Percentiles rank a stretch among this genome's conserved stretches.
These are phyloP conservation scores for Eumerus sabulonum DNA, from an alignment of 2,888 invertebrate species.

Conservation along the genomic window DNA sequence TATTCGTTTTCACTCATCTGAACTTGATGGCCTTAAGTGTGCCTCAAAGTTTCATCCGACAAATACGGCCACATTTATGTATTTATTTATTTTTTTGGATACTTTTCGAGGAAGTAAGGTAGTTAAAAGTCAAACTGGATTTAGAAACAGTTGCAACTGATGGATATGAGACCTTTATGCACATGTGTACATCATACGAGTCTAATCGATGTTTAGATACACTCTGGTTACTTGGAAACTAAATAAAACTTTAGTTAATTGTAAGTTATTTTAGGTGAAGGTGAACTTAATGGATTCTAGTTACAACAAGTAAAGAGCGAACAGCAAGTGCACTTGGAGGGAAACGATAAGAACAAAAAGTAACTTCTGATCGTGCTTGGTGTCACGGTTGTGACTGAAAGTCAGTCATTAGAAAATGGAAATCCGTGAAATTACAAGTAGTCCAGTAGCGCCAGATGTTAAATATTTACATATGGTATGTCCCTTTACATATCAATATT, in stretches of 20 bases:
- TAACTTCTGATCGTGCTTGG: not conserved
- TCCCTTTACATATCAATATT: no score
- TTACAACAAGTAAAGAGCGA: not conserved
- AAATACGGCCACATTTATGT: not conserved
- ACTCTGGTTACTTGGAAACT: not conserved
- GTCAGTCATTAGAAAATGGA: no score
- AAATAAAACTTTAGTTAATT: slow-evolving; percentile 7
- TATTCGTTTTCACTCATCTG: not conserved
- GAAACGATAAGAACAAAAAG: not conserved
- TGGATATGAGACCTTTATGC: slow-evolving; percentile 1
- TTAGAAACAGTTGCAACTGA: slow-evolving; percentile 21
- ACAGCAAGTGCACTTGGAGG: not conserved
- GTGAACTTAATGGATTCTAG: slow-evolving; percentile 9
- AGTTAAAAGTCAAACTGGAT: slow-evolving; percentile 3
- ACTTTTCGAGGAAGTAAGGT: slow-evolving; percentile 9
- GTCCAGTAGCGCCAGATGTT: no score
- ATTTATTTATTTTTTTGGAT: no score
- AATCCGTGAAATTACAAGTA: no score
- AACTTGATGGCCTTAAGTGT: slow-evolving; percentile 1
- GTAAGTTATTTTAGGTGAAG: slow-evolving; percentile 12
- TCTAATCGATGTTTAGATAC: slow-evolving; percentile 24
- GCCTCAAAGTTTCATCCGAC: slow-evolving; percentile 1
- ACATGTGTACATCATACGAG: slow-evolving; percentile 17
- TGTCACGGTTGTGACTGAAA: not conserved
- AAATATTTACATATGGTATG: no score